Evolutionary conservation across 2,113 vertebrate species (phyloP), one percentile per base, ranked within the genome.

Genomic region (Malurus melanocephalus): DNA sequence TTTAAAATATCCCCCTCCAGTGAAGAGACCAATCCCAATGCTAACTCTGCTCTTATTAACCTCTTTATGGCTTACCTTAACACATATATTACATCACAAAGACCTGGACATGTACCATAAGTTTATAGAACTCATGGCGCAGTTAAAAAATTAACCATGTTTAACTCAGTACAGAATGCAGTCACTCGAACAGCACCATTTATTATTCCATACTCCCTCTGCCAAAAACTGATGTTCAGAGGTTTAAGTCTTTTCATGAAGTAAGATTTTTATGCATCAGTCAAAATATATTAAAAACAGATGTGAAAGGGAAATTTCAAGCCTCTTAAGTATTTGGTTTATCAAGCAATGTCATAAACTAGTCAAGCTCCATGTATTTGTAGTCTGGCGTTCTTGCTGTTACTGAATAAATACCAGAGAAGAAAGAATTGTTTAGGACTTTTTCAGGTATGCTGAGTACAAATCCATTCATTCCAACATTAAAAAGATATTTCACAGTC

Each of bases 11-110:
- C 11, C 10, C 21, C 4, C 6, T 57, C 6, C 0, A 59, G 27
- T 1, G 0, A 66, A 23, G 13, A 82, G 30, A 23, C 19, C 55
- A 77, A 86, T 2, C 4, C 49, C 27, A 65, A 0, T 0, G 3
- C 13, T 64, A 61, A 71, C 43, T 75, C 66, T 69, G 51, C 27
- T 85, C n/a, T 35, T 55, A 26, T 12, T 61, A 87, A 46, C 15
- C 27, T 64, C 22, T 67, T 46, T 78, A 43, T 19, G 9, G 65
- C 72, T 59, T 46, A 59, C 43, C 8, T 4, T 38, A 68, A 88
- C 9, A 59, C 4, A 26, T 13, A 20, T 14, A 32, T 68, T 69
- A 43, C 22, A 73, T 16, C 32, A 38, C 38, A 76, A 81, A 77
- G 68, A 19, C 16, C 24, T 55, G 20, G 28, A 55, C 33, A 48